Evolutionary conservation across 2,113 vertebrate genomes (phyloP).

Genomic region (Crotalus tigris): DNA sequence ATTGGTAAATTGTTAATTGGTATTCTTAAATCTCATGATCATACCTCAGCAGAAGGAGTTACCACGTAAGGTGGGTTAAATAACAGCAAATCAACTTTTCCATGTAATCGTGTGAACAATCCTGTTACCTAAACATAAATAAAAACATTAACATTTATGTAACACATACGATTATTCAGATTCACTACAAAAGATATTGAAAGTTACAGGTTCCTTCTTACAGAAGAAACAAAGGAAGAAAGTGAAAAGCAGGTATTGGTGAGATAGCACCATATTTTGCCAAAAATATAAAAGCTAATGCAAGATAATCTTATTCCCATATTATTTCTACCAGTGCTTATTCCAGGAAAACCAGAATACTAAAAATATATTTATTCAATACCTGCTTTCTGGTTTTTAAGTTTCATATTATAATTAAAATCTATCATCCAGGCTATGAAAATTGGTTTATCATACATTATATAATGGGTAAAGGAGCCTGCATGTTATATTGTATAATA

Average conservation of each 20-base stretch:
- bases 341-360: neutral
- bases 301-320: neutral
- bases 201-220: neutral
- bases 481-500: neutral
- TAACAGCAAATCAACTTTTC: constrained; percentile 87
- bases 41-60: constrained; percentile 90
- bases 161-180: neutral
- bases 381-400: neutral
- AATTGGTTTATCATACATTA: neutral
- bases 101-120: constrained; percentile 80
- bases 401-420: neutral
- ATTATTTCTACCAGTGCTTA: neutral
- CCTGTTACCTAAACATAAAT: constrained; percentile 73
- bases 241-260: neutral
- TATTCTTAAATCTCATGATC: neutral
- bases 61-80: constrained; percentile 96
- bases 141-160: neutral
- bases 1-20: neutral
- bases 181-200: neutral
- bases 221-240: neutral
- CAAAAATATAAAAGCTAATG: neutral
- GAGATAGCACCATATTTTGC: neutral
- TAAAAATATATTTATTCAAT: neutral
- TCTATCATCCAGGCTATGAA: neutral
- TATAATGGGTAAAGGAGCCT: neutral